A percentile compares a stretch with the other conserved stretches of the same genome.
These are phyloP conservation scores for Acrobasis suavella DNA, from an alignment of 2,888 invertebrate species.

Conservation along the genomic window DNA sequence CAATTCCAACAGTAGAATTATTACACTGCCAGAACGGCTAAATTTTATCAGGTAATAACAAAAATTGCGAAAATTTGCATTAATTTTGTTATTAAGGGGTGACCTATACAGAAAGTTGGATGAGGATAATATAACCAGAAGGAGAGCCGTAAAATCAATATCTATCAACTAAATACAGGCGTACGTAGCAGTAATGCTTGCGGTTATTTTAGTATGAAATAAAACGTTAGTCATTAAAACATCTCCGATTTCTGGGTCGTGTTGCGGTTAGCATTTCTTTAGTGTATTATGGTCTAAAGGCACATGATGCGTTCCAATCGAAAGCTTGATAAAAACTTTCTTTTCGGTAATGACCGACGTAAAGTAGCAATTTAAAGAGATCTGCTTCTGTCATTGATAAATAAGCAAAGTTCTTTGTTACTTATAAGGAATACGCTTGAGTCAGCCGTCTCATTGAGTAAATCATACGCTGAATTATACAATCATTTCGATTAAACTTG, in stretches of 20 bases:
- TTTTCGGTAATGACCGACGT: conserved; percentile 17
- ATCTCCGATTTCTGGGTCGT: conserved; percentile 16
- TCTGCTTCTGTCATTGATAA: conserved; percentile 18
- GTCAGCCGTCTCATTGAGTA: background rate
- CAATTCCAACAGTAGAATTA: too few relatives aligned
- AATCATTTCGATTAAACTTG: conserved; percentile 9
- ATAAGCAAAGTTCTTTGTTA: conserved; percentile 2
- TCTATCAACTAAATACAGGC: too few relatives aligned
- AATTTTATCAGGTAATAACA: too few relatives aligned
- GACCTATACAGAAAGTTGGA: too few relatives aligned
- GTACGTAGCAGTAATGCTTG: background rate
- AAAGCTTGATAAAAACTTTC: conserved; percentile 22
- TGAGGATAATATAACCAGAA: too few relatives aligned
- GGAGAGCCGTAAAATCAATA: too few relatives aligned
- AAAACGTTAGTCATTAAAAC: conserved; percentile 18
- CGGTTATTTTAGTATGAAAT: conserved; percentile 5
- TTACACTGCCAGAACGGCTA: too few relatives aligned
- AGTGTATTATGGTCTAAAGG: conserved; percentile 9
- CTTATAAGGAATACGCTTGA: background rate
- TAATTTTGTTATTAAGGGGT: too few relatives aligned
- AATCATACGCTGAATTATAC: conserved; percentile 1
- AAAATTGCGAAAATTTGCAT: too few relatives aligned
- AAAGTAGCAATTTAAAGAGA: conserved; percentile 4
- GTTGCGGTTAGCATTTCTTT: conserved; percentile 17
- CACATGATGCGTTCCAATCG: conserved; percentile 17